Evolutionary conservation across 2,113 vertebrate species (phyloP), one percentile per base, ranked within the genome.

Genomic region (Hemibagrus wyckioides): DNA sequence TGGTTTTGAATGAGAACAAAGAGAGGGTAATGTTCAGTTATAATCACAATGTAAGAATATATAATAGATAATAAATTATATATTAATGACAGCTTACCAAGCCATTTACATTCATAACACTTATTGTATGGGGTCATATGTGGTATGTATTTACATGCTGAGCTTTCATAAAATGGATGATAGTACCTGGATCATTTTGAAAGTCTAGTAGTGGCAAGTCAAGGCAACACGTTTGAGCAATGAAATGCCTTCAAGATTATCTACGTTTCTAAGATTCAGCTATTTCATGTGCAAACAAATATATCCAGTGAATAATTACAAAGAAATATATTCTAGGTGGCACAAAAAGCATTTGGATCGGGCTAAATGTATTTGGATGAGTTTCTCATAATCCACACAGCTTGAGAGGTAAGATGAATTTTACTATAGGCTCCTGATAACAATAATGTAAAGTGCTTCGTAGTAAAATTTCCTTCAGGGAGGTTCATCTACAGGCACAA

Each of bases 1-100:
- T 99, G 95, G 91, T 89, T 87, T 90, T 92, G 76, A 96, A 90
- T 94, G 92, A 95, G 92, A 93, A 92, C 92, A 94, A 89, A 87
- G 87, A 93, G 80, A 94, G 61, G 63, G 54, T 59, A 90, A 90
- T 83, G 28, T 85, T 84, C 33, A 54, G 76, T 86, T 71, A 91
- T 67, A 87, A 85, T 90, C 28, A 87, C n/a, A 69, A 6, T n/a
- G 28, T 50, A 77, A 77, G 28, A 50, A 50, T 50, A 50, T 50
- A 15, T 17, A 36, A 36, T 48, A 76, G 28, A 15, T 39, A 86
- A 71, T 17, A 19, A 30, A 81, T 65, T 56, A 54, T 7, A 85
- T 54, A 67, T 54, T 7, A 83, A 39, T 4, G 28, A 39, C 14
- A 6, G 3, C 41, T 30, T 50, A 9, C n/a, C 3, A 33, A 30